A percentile compares a stretch with the other conserved stretches of the same genome.
These are phyloP conservation scores for Flabesymbios commensalis DNA, from an alignment of 2,888 invertebrate genomes.

Conservation along the genomic window DNA sequence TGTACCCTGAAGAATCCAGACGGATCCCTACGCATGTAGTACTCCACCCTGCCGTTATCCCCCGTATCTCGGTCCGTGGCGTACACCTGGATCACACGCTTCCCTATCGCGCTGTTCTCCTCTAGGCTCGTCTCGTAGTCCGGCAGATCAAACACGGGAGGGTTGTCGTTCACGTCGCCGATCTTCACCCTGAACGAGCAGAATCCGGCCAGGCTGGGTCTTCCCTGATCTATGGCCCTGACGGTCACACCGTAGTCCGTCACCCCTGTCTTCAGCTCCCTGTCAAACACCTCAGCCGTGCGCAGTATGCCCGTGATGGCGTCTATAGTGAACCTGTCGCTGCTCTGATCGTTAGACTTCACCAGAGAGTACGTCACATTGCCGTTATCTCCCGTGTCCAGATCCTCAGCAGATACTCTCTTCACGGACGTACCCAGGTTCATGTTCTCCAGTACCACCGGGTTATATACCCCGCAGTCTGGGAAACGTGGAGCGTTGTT, in stretches of 20 bases:
- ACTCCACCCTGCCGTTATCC: conserved; percentile 75
- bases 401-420: conserved; percentile 79
- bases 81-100: conserved; percentile 69
- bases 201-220: conserved; percentile 92
- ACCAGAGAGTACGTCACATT: conserved; percentile 93
- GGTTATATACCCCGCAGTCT: conserved; percentile 89
- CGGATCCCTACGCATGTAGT: conserved; percentile 70
- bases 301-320: conserved; percentile 93
- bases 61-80: conserved; percentile 97
- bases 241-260: conserved; percentile 69
- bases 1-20: conserved; percentile 93
- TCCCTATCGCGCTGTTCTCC: conserved; percentile 43
- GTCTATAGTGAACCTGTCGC: conserved; percentile 93
- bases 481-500: conserved; percentile 96
- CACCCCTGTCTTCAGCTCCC: conserved; percentile 67
- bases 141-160: conserved; percentile 52
- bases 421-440: conserved; percentile 35
- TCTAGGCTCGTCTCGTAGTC: conserved; percentile 47
- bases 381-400: conserved; percentile 83
- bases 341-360: conserved; percentile 72
- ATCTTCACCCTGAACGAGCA: conserved; percentile 77
- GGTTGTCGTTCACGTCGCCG: conserved; percentile 56
- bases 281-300: conserved; percentile 73
- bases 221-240: conserved; percentile 97
- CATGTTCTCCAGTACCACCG: conserved; percentile 63